Evolutionary conservation across 37 sponge, comb jelly and placozoan genomes (phyloP), one percentile per base, ranked within the genome.

Genomic region (Halisarca cf. caerulea): DNA sequence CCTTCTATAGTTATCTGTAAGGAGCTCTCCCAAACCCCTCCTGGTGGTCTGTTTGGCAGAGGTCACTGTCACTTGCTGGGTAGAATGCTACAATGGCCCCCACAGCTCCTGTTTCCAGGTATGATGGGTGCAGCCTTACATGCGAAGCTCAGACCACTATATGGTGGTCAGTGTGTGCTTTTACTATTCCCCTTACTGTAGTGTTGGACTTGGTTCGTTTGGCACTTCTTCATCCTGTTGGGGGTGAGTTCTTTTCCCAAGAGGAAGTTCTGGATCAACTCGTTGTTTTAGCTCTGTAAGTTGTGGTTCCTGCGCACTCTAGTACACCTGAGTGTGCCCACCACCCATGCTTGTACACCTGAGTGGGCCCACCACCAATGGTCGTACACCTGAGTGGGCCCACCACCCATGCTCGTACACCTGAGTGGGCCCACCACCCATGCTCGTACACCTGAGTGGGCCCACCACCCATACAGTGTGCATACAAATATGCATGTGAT

Each of bases 121-220:
- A 90, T 57, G 79, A 88, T 28, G 87, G 79, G 38, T 84, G 25
- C 20, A 15, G 28, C n/a, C n/a, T n/a, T n/a, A n/a, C n/a, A n/a
- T n/a, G n/a, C n/a, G 8, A 15, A 30, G 24, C 58, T 44, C 54
- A 25, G 14, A 32, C 58, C 36, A 23, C 47, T 84, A 47, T 33
- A 1, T 30, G 21, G 9, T 38, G 14, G 11, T 8, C 11, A 33
- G 2, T 7, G 20, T 53, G 4, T 8, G 64, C 41, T 42, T 54
- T 59, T 2, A 28, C 77, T 35, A 23, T 27, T 42, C 58, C 75
- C 44, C 59, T 35, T 27, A 55, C 80, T 80, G 42, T 41, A 74
- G 77, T 43, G 42, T 37, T 74, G 25, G 77, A 74, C 11, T 24
- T 74, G 45, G 2, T 74, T 4, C 77, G 77, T 6, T 7, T 74